Base-by-base conservation (phyloP, 2,888 invertebrate genomes). In the Podabrus alpinus region DNA sequence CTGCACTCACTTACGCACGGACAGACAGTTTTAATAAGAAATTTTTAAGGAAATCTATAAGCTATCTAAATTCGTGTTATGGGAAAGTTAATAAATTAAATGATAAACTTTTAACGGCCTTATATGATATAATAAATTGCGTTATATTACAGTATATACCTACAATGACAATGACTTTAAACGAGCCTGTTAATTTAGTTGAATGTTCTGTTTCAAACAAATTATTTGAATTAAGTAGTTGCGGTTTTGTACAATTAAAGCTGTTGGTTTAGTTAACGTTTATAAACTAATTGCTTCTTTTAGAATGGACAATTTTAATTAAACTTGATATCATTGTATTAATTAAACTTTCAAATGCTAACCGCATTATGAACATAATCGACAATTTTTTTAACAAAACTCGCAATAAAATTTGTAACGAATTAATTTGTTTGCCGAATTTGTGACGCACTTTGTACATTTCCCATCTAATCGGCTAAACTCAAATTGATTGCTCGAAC, bases 161-260 rank as follows among this genome's bases (percentile, higher is more conserved):
- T 45, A n/a, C 45, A 45, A n/a, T 45, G n/a, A 45, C 45, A 45
- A 45, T 45, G n/a, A 45, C 45, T 45, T 4, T 45, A 45, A n/a
- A 45, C 45, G 45, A 45, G 45, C 45, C n/a, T 45, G 17, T 29
- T 45, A 68, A 29, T 68, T 29, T 45, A n/a, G 45, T 45, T 15
- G 29, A 68, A 68, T 29, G 68, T 68, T 68, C 17, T 45, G 68
- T 45, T 68, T 68, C 45, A 15, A 17, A 17, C 45, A 45, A 68
- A 68, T 68, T 68, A 68, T 45, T 45, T 45, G 45, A 68, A 68
- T 68, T 29, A 29, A 45, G 17, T 45, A 15, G 13, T 17, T 68
- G n/a, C n/a, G 45, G 45, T 25, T 59, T 68, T 45, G 45, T 68
- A 59, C n/a, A 45, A 45, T 68, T 64, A 64, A 64, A 64, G 62